Percentiles rank a stretch among this genome's conserved stretches.
Evolutionary conservation across 2,888 invertebrate species (phyloP).

Genomic region (Melikaiella ostensackeni): DNA sequence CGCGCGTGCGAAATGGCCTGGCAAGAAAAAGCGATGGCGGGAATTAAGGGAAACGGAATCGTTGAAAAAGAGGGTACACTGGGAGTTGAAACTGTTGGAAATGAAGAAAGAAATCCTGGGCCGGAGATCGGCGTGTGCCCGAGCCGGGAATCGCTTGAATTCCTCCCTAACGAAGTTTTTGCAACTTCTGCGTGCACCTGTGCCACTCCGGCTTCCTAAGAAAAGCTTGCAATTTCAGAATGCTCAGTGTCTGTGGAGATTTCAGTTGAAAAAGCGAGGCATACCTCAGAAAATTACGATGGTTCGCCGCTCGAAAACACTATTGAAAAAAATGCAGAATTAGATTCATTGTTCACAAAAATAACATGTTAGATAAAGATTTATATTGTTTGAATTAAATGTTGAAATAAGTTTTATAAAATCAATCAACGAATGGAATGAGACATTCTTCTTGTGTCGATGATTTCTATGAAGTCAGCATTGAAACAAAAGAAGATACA

Average conservation of each 20-base stretch:
- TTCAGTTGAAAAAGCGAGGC: neutral
- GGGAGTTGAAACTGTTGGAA: slow-evolving; percentile 42
- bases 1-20: slow-evolving; percentile 32
- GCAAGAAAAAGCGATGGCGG: neutral
- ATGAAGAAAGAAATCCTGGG: slow-evolving; percentile 47
- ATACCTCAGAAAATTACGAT: slow-evolving; percentile 12
- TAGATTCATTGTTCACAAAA: neutral
- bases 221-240: slow-evolving; percentile 55
- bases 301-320: neutral
- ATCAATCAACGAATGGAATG: no score
- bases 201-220: slow-evolving; percentile 56
- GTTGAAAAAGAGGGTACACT: slow-evolving; percentile 38
- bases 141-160: slow-evolving; percentile 67
- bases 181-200: slow-evolving; percentile 65
- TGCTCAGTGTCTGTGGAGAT: neutral
- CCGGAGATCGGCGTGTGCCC: slow-evolving; percentile 56
- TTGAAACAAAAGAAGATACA: no score
- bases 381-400: no score
- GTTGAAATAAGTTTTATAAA: no score
- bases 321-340: neutral
- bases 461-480: no score
- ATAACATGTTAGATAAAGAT: no score
- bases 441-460: no score
- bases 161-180: slow-evolving; percentile 71
- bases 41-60: slow-evolving; percentile 38